Percentiles rank a stretch among this genome's conserved stretches.
Evolutionary conservation across 2,797 vertebrate species (phyloP).

Genomic region (Hephaestus fuliginosus): DNA sequence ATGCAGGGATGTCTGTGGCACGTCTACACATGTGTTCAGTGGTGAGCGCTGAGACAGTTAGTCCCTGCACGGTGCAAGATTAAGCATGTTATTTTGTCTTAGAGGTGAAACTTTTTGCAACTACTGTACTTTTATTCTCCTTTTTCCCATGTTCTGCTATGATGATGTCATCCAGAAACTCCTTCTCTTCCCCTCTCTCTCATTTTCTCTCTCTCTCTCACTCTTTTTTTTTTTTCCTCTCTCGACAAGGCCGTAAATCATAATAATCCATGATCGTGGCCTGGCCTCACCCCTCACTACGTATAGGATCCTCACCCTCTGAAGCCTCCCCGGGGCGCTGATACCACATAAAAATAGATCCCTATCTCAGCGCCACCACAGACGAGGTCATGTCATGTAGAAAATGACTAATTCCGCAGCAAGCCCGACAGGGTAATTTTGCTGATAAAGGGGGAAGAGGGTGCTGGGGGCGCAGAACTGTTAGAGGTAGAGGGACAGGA

Average conservation of each 20-base stretch:
- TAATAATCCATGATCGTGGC: slow-evolving; percentile 83
- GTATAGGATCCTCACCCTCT: slow-evolving; percentile 82
- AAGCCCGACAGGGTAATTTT: slow-evolving; percentile 80
- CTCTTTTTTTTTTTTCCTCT: slow-evolving; percentile 34
- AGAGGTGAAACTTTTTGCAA: slow-evolving; percentile 57
- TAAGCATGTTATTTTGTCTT: slow-evolving; percentile 37
- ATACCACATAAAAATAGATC: slow-evolving; percentile 85
- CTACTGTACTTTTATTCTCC: slow-evolving; percentile 59
- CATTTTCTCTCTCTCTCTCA: slow-evolving; percentile 33
- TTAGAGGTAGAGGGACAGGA: slow-evolving; percentile 68
- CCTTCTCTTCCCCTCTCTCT: slow-evolving; percentile 51
- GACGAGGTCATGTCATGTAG: slow-evolving; percentile 83
- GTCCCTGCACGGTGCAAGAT: slow-evolving; percentile 27
- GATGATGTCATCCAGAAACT: slow-evolving; percentile 82
- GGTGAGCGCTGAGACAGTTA: slow-evolving; percentile 15
- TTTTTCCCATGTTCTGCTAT: slow-evolving; percentile 51
- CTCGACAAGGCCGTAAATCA: slow-evolving; percentile 80
- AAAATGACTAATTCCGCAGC: slow-evolving; percentile 84
- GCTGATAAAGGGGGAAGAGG: slow-evolving; percentile 80
- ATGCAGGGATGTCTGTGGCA: slow-evolving; percentile 8
- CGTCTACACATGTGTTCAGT: slow-evolving; percentile 1
- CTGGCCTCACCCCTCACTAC: slow-evolving; percentile 81
- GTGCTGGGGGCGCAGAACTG: slow-evolving; percentile 59
- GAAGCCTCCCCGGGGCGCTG: slow-evolving; percentile 76
- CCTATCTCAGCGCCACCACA: slow-evolving; percentile 80